Evolutionary conservation across 1,140 invertebrate genomes (phyloP), one percentile per base, ranked within the genome.

Genomic region (Polypedilum vanderplanki): DNA sequence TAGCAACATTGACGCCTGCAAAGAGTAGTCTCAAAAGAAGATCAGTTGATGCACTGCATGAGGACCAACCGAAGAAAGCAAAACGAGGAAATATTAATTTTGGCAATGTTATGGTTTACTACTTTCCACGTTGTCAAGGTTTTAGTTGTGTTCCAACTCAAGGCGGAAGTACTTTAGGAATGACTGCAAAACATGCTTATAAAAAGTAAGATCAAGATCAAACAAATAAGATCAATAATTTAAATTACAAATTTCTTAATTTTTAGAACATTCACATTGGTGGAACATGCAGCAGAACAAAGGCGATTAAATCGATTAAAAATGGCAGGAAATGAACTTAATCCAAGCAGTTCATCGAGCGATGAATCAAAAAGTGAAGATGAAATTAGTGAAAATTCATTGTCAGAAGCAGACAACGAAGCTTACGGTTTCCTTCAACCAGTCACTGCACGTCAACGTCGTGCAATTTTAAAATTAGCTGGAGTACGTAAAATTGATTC

Each of bases 131-230:
- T 80, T 88, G 93, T 67, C 97, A 99, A 86, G 97, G 97, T n/a
- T 98, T 98, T 83, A 94, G 94, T 15, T 98, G 96, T 86, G 95
- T 99, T 74, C 97, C 97, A 75, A 97, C 95, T 74, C 93, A 96
- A 86, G 97, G 96, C 46, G 96, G 96, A 33, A 97, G 95, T 46
- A 98, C 96, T 9, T 85, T 98, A 74, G 97, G 96, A n/a, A 98
- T 98, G 97, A 91, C 90, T 74, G 88, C 90, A 76, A 87, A 89
- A 75, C 97, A 98, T 80, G 88, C 88, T 7, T 89, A 93, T 80
- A 86, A 88, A 65, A 88, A 91, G 79, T 88, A 90, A 33, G 24
- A 33, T 33, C 24, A 33, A 33, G 24, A 3, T 33, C 24, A 33
- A 33, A 33, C 24, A 33, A 33, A 33, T 33, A 33, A 33, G 24